These are phyloP conservation scores for Atethmia centrago DNA, from an alignment of 2,888 invertebrate species.

Conservation along the genomic window DNA sequence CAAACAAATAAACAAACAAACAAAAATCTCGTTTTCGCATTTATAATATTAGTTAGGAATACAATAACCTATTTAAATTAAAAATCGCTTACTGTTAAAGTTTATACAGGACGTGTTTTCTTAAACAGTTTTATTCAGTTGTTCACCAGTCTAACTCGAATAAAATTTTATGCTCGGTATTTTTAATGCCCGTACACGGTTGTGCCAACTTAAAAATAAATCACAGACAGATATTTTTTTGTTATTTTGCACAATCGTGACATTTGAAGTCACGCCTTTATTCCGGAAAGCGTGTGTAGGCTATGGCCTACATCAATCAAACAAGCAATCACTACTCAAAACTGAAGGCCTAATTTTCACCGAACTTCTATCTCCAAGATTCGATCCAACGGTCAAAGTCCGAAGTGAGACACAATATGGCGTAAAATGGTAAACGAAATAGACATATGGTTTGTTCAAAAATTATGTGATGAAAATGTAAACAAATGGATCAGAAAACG, in stretches of 20 bases:
- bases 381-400: neutral
- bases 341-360: neutral
- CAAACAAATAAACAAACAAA: too few species aligned
- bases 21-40: too few species aligned
- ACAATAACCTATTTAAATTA: too few species aligned
- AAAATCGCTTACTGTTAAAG: neutral
- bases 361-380: neutral
- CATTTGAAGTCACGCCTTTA: neutral
- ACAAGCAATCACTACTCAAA: neutral
- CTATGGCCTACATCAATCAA: too few species aligned
- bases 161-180: neutral
- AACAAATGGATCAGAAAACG: neutral
- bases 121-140: neutral
- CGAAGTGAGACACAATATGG: neutral
- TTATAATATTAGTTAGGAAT: too few species aligned
- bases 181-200: neutral
- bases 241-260: neutral
- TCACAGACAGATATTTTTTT: too few species aligned
- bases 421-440: neutral
- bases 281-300: too few species aligned
- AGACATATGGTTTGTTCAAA: neutral
- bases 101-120: neutral
- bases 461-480: neutral
- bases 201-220: too few species aligned
- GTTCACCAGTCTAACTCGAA: neutral